phyloP scores from a whole-genome alignment of 2,888 invertebrate genomes.

The Pseudococcus longispinus region DNA sequence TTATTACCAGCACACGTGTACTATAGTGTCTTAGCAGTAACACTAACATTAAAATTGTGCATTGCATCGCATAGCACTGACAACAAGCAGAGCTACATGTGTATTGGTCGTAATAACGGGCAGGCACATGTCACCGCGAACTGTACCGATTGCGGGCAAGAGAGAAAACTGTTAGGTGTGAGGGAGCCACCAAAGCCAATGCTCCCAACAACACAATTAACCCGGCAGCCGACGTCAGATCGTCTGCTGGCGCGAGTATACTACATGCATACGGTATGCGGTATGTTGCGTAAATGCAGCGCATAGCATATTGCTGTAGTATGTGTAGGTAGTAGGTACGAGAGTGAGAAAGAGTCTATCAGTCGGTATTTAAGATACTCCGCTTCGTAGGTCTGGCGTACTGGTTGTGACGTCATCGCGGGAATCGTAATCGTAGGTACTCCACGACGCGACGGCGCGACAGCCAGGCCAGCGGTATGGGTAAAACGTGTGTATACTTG shows the following conservation, averaged over 20 bases:
- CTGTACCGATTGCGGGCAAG: background rate
- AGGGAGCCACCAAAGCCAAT: background rate
- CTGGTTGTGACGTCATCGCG: slow-evolving; percentile 48
- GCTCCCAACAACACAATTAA: background rate
- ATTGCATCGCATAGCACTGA: background rate
- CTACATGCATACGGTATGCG: background rate
- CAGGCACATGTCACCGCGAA: background rate
- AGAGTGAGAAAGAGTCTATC: slow-evolving; percentile 9
- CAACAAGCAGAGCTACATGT: no score
- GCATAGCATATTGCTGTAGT: background rate
- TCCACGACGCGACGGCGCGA: background rate
- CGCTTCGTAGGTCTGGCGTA: slow-evolving; percentile 23
- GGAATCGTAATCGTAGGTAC: background rate
- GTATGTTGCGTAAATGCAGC: background rate
- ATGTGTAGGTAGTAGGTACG: slow-evolving; percentile 20
- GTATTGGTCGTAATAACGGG: no score
- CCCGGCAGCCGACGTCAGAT: slow-evolving; percentile 2
- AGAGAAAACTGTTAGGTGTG: background rate
- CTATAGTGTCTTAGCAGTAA: no score
- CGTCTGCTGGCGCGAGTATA: slow-evolving; percentile 21
- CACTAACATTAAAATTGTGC: no score
- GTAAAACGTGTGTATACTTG: background rate
- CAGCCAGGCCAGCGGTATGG: background rate
- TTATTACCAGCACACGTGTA: no score
- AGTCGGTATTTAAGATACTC: slow-evolving; percentile 9